Evolutionary conservation across 2,888 invertebrate genomes (phyloP).

Genomic region (Drosophila cognata): DNA sequence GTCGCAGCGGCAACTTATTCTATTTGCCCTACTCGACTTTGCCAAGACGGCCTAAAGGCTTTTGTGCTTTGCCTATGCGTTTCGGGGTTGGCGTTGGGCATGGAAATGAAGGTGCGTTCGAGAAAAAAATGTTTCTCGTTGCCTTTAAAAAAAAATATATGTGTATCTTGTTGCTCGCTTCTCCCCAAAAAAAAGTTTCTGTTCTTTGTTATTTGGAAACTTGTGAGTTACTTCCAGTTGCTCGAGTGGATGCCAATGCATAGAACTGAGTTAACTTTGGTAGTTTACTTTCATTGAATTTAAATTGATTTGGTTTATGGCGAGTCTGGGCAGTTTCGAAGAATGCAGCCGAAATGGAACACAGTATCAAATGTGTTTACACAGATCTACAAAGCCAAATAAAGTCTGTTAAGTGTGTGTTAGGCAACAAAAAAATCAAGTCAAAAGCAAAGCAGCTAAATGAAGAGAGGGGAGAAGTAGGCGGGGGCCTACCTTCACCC

Average conservation of each 20-base stretch:
- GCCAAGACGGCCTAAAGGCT: conserved; percentile 52
- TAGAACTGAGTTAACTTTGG: conserved; percentile 31
- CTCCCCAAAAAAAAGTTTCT: conserved; percentile 16
- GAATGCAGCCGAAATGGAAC: not conserved
- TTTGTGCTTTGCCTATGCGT: conserved; percentile 10
- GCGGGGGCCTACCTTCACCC: not conserved
- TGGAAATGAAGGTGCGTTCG: not conserved
- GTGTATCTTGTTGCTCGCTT: not conserved
- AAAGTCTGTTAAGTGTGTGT: not conserved
- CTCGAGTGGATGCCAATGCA: conserved; percentile 8
- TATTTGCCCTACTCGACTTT: conserved; percentile 50
- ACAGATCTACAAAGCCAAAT: conserved; percentile 11
- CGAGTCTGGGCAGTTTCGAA: not conserved
- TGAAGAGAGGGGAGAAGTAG: too few relatives aligned
- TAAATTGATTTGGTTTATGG: conserved; percentile 47
- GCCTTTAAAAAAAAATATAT: conserved; percentile 9
- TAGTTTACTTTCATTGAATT: conserved; percentile 47
- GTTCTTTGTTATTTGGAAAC: conserved; percentile 42
- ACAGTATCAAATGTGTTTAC: conserved; percentile 22
- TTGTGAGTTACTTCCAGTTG: conserved; percentile 16
- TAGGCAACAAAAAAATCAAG: not conserved
- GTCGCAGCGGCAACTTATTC: conserved; percentile 63
- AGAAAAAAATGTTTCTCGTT: conserved; percentile 46
- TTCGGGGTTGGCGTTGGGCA: not conserved
- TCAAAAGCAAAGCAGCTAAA: not conserved